Evolutionary conservation across 2,888 invertebrate genomes (phyloP).

Genomic region (Molanna angustata): DNA sequence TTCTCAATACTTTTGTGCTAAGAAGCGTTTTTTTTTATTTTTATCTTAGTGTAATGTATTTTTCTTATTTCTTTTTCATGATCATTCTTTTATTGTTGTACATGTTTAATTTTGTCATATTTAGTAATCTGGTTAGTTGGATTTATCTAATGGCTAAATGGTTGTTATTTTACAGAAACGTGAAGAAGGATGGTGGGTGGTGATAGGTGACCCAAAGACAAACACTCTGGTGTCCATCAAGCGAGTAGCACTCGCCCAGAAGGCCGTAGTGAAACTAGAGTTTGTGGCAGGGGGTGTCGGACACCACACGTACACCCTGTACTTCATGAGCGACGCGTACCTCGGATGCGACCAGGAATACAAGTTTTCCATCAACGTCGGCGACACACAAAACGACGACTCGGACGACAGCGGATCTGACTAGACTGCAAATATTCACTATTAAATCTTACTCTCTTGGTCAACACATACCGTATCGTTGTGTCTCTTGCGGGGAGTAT

Average conservation of each 20-base stretch:
- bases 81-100: no score
- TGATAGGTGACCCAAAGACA: conserved; percentile 92
- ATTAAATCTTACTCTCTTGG: no score
- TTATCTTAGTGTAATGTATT: no score
- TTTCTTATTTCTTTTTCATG: no score
- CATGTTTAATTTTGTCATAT: no score
- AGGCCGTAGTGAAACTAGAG: conserved; percentile 82
- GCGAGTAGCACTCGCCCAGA: conserved; percentile 89
- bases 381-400: conserved; percentile 54
- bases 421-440: no score
- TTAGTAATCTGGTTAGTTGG: no score
- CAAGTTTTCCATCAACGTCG: conserved; percentile 83
- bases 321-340: conserved; percentile 99
- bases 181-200: conserved; percentile 97
- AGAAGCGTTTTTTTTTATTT: no score
- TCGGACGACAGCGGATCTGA: conserved; percentile 58
- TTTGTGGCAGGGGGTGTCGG: conserved; percentile 92
- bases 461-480: no score
- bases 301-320: conserved; percentile 88
- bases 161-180: conserved; percentile 62
- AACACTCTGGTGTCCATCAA: conserved; percentile 97
- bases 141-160: no score
- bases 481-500: no score
- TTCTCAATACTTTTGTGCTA: no score
- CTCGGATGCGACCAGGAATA: conserved; percentile 99